Evolutionary conservation across 2,113 vertebrate genomes (phyloP).

Genomic region (Corythoichthys intestinalis): DNA sequence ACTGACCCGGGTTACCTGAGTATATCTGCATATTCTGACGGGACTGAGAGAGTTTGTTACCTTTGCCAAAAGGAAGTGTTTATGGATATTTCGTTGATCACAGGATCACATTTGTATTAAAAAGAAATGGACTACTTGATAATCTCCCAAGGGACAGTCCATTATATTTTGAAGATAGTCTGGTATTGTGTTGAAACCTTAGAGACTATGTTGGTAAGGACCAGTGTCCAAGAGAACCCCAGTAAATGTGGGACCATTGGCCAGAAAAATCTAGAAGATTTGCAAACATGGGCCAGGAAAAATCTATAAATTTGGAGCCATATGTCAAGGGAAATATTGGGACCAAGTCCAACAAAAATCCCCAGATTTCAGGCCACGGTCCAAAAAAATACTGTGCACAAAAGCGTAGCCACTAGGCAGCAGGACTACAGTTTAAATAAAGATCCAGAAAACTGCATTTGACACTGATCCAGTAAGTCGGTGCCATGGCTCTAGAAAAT

Average conservation of each 20-base stretch:
- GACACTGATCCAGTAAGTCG: background rate
- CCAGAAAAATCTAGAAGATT: background rate
- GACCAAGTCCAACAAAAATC: background rate
- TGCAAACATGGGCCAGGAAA: background rate
- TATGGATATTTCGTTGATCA: background rate
- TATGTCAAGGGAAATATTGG: background rate
- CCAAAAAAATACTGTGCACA: background rate
- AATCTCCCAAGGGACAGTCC: background rate
- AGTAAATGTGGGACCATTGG: background rate
- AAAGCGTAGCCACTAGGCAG: background rate
- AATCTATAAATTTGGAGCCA: background rate
- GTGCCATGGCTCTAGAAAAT: background rate
- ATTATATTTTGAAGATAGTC: background rate
- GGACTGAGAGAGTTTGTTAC: slow-evolving; percentile 60
- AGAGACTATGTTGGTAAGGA: background rate
- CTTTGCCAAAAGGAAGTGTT: slow-evolving; percentile 21
- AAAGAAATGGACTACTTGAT: background rate
- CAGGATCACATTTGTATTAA: background rate
- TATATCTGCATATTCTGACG: slow-evolving; percentile 43
- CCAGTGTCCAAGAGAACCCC: background rate
- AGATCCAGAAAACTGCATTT: background rate
- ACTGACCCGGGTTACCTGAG: slow-evolving; percentile 59
- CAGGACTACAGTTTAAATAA: background rate
- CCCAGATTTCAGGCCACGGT: background rate
- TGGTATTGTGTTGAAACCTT: background rate